phyloP scores from a whole-genome alignment of 2,797 vertebrate genomes.

The Micromesistius poutassou region DNA sequence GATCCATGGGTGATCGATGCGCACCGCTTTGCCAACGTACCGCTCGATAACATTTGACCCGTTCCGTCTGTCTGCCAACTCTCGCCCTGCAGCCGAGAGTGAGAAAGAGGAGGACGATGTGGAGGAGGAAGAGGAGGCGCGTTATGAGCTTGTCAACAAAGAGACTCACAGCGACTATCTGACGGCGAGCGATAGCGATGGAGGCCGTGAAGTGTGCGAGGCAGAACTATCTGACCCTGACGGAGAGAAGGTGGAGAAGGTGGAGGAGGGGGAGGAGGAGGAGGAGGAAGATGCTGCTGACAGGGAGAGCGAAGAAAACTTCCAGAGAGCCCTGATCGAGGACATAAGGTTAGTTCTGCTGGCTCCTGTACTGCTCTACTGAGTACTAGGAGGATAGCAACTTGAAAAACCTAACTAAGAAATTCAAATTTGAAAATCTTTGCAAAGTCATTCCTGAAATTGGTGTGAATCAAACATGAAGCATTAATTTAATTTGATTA shows the following conservation, averaged over 20 bases:
- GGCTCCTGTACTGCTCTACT: neutral
- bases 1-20: neutral
- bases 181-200: neutral
- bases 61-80: neutral
- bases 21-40: neutral
- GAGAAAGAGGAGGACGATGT: constrained; percentile 15
- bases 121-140: constrained; percentile 16
- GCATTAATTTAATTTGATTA: no score
- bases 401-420: no score
- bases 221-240: neutral
- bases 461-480: no score
- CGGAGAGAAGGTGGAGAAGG: neutral
- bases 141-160: neutral
- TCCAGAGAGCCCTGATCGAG: constrained; percentile 63
- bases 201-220: neutral
- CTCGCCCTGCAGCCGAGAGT: constrained; percentile 27
- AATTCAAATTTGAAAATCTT: no score
- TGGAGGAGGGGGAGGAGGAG: constrained; percentile 11
- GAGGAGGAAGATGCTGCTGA: constrained; percentile 36
- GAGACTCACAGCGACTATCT: neutral
- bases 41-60: neutral
- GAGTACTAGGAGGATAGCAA: neutral
- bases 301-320: constrained; percentile 29
- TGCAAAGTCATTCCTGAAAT: no score
- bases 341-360: constrained; percentile 71